phyloP scores from a whole-genome alignment of 2,888 invertebrate genomes.

The Leistus spinibarbis region DNA sequence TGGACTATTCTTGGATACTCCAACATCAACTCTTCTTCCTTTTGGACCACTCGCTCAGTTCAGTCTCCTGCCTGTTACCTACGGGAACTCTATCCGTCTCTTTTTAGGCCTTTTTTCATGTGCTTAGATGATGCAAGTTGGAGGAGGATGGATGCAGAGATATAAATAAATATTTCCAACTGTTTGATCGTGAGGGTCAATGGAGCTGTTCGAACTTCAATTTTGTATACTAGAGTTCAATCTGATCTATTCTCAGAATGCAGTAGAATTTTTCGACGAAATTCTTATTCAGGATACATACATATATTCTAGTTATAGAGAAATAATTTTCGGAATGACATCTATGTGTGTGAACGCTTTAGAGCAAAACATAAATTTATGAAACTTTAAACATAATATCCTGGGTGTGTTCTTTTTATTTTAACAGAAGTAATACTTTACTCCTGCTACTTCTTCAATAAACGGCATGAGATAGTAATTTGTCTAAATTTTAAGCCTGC shows the following conservation, averaged over 20 bases:
- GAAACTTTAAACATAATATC: no score
- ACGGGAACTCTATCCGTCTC: background rate
- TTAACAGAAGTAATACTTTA: no score
- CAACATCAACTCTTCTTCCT: background rate
- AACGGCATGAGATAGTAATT: no score
- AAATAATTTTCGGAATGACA: no score
- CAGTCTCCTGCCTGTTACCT: background rate
- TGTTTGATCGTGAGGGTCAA: background rate
- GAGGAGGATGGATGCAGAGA: background rate
- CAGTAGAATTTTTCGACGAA: background rate
- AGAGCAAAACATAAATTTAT: no score
- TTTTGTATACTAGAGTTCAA: background rate
- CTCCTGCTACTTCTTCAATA: no score
- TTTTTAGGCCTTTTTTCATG: background rate
- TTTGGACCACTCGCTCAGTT: background rate
- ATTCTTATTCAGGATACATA: background rate
- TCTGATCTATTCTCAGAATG: background rate
- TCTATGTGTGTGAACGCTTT: no score
- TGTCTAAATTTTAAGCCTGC: no score
- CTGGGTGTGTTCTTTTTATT: no score
- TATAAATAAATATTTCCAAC: background rate
- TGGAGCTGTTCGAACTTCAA: background rate
- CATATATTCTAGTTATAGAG: no score
- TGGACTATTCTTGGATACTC: background rate
- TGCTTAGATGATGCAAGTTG: background rate